These are phyloP conservation scores for Cheilosia vernalis DNA, from an alignment of 2,888 invertebrate genomes.

Conservation along the genomic window DNA sequence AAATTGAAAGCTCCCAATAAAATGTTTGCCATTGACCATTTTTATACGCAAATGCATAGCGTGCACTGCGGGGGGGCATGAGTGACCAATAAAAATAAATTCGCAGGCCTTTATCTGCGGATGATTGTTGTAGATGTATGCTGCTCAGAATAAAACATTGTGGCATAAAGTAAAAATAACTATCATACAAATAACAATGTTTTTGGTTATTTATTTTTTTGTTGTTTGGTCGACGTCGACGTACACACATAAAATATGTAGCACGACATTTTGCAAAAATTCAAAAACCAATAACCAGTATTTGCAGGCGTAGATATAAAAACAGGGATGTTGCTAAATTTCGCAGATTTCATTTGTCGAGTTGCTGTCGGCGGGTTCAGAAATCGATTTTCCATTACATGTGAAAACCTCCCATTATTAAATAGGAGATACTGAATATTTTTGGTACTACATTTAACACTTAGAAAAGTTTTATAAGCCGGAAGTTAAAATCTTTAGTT, in stretches of 20 bases:
- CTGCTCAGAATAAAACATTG: slow-evolving; percentile 1
- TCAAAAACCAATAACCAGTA: background rate
- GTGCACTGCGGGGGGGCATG: slow-evolving; percentile 5
- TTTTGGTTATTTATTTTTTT: no score
- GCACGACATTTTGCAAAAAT: background rate
- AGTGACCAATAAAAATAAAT: slow-evolving; percentile 67
- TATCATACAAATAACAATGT: background rate
- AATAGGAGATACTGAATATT: no score
- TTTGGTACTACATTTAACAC: no score
- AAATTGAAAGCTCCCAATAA: slow-evolving; percentile 73
- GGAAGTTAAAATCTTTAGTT: no score
- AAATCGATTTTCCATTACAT: no score
- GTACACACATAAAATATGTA: background rate
- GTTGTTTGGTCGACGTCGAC: background rate
- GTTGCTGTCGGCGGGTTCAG: background rate
- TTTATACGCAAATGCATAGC: slow-evolving; percentile 54
- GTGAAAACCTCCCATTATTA: no score
- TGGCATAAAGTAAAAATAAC: slow-evolving; percentile 22
- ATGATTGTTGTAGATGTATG: slow-evolving; percentile 24
- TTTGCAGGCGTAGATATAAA: background rate
- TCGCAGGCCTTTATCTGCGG: slow-evolving; percentile 50
- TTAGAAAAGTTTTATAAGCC: no score
- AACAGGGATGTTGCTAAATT: background rate
- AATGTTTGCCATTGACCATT: slow-evolving; percentile 64
- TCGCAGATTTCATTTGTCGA: background rate